Evolutionary conservation across 2,888 invertebrate genomes (phyloP), one percentile per base, ranked within the genome.

Genomic region (Drosophila pegasa): DNA sequence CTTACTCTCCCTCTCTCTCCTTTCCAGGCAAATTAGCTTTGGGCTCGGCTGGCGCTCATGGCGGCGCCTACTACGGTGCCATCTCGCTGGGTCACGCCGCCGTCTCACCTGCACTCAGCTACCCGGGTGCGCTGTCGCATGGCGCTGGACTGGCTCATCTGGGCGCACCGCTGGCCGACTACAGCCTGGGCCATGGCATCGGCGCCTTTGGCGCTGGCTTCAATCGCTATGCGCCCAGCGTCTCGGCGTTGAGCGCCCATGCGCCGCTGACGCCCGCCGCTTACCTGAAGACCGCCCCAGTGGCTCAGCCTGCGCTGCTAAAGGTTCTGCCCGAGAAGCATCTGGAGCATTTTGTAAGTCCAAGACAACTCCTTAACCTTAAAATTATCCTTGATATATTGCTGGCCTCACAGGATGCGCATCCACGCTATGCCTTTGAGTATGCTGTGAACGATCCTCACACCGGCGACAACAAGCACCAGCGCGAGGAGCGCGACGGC

Each of bases 371-470:
- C 0, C 7, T 16, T 1, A 1, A 3, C 9, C 2, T n/a, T 0
- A 2, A 6, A n/a, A n/a, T 10, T n/a, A 25, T 31, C 9, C 12
- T 12, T 27, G 12, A 18, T 9, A 41, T 18, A 56, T 51, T 56
- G 66, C 56, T 16, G 35, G 10, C 1, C 25, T 0, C 3, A 3
- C 91, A 95, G 95, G 94, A 95, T 88, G 93, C 94, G 59, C 94
- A 95, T 91, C 95, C 95, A 10, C 93, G 94, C 58, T 96, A 96
- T 91, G 94, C 95, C 16, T 96, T 94, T 89, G 95, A 95, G 90
- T 96, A 96, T 89, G 93, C 93, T 60, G 96, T 96, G 10, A 94
- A 95, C 87, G 96, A 96, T 91, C 95, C 95, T 14, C 94, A 95
- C 91, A 95, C 95, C 1, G 95, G 95, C 50, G 96, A 96, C 87